Evolutionary conservation across 1,140 invertebrate genomes (phyloP), one percentile per base, ranked within the genome.

Genomic region (Whitmania pigra): DNA sequence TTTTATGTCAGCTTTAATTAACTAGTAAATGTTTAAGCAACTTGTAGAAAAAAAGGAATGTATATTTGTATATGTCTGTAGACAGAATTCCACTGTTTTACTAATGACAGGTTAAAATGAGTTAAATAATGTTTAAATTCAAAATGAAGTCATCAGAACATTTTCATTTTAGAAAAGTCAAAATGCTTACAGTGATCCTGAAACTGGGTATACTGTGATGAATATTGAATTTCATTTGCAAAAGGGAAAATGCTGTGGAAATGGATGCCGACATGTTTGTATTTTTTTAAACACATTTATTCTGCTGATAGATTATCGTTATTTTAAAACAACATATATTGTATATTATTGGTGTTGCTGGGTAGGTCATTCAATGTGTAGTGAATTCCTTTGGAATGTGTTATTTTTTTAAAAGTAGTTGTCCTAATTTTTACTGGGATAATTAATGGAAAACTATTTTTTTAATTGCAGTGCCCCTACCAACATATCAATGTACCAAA

Each of bases 221-320:
- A 63, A 22, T 25, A 25, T 63, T 3, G 11, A 25, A 25, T 63
- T 63, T 31, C 57, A 63, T 63, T 31, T 63, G 22, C 22, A 63
- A 63, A 13, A n/a, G 18, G 57, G 29, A 63, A 63, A 63, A 13
- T 63, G 57, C 29, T 63, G 57, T 31, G 57, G 57, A 63, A 63
- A n/a, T 31, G 57, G 57, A 15, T 63, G 57, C 20, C 22, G 57
- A 17, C 57, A 63, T 63, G 57, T 63, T 63, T 63, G 57, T 63
- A 13, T 63, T 18, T 25, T 18, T 63, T 15, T 49, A 15, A 49
- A 15, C 13, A 49, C 15, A 17, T 49, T 49, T 49, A 17, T 36
- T 36, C 43, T 49, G 9, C 5, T 3, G 13, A 15, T 49, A 7
- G 5, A 49, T 11, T 49, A n/a, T n/a, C n/a, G n/a, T n/a, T n/a